Evolutionary conservation across 2,113 vertebrate species (phyloP).

Genomic region (Lamprotornis superbus): DNA sequence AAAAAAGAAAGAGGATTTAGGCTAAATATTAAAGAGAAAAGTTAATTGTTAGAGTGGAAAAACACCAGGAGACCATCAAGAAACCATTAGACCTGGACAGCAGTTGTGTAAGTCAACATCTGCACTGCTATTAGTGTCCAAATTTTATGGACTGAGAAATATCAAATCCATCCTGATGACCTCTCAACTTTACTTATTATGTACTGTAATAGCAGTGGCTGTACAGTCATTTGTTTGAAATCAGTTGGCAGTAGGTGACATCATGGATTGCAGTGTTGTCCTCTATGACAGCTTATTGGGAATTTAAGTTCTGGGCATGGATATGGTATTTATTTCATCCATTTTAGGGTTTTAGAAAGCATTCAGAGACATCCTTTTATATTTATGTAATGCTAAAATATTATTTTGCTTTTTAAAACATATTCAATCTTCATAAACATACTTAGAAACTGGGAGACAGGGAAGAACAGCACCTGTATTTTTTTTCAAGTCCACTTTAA

Average conservation of each 20-base stretch:
- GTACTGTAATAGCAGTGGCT: background rate
- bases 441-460: background rate
- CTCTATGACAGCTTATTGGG: background rate
- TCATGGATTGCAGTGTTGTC: background rate
- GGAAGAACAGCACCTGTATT: background rate
- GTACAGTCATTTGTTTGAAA: background rate
- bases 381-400: background rate
- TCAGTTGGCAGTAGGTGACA: background rate
- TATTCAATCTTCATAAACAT: background rate
- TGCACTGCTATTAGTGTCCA: background rate
- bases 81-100: background rate
- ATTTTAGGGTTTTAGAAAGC: background rate
- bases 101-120: background rate
- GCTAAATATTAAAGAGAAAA: background rate
- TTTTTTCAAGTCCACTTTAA: background rate
- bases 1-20: background rate
- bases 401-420: background rate
- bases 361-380: background rate
- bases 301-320: background rate
- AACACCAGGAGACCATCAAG: background rate
- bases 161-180: background rate
- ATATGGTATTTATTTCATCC: background rate
- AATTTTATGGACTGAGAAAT: background rate
- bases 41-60: background rate
- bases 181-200: background rate